Evolutionary conservation across 2,888 invertebrate species (phyloP), one percentile per base, ranked within the genome.

Genomic region (Conus canariensis): DNA sequence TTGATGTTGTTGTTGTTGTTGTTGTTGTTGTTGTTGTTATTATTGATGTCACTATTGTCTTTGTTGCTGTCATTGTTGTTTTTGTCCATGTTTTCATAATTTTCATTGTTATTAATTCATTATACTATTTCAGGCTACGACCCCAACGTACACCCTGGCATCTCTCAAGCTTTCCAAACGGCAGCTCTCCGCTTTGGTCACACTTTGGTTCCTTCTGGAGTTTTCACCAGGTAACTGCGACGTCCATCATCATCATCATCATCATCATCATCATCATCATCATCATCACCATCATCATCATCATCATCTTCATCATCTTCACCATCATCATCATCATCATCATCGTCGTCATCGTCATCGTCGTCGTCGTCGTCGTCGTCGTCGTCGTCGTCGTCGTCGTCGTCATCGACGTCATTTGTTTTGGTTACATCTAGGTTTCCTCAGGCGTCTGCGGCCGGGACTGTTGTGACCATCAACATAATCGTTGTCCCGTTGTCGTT

Each of bases 181-280:
- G 99, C 99, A 0, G 99, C 99, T 0, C 99, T 99, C 96, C 97
- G 99, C 19, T 99, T 99, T 95, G 99, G 99, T 0, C 99, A 99
- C 95, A 99, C 99, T 0, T 97, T 99, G 93, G 99, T 99, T 85
- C 99, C 99, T 0, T 98, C 99, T 0, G 99, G 99, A 2, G 97
- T 99, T 90, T 97, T 98, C 91, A 92, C 93, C 22, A 93, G 94
- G 94, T 94, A 88, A 88, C 45, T 45, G 45, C 45, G 45, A 30
- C 9, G 77, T 25, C 59, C 83, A n/a, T 59, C 22, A n/a, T 85
- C 85, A 60, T 85, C 85, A 85, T 85, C 85, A 60, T 85, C 85
- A 85, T 85, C 85, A 30, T 30, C 30, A 30, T 30, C 7, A 1
- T 10, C 85, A 2, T 59, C 85, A 4, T 60, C 91, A 64, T 82